A percentile compares a stretch with the other conserved stretches of the same genome.
Evolutionary conservation across 2,797 vertebrate species (phyloP).

Genomic region (Schizothorax lantsangensis): DNA sequence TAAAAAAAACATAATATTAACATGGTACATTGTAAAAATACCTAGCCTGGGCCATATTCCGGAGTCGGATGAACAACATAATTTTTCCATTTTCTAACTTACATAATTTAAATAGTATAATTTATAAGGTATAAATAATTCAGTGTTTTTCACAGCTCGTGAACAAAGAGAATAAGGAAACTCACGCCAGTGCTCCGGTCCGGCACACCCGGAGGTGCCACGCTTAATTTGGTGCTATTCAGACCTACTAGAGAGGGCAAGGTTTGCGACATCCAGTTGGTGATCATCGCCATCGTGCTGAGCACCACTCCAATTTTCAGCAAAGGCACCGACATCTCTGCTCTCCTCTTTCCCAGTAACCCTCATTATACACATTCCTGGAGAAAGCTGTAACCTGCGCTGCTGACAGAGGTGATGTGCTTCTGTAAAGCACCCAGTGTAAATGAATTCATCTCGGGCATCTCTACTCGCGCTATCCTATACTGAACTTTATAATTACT

Average conservation of each 20-base stretch:
- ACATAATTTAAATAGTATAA: neutral
- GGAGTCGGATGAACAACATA: neutral
- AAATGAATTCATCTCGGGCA: constrained; percentile 59
- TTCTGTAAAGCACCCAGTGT: constrained; percentile 61
- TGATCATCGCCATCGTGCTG: constrained; percentile 87
- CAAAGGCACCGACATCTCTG: constrained; percentile 85
- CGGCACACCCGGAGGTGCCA: constrained; percentile 81
- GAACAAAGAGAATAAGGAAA: constrained; percentile 56
- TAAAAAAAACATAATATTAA: neutral
- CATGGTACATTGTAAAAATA: neutral
- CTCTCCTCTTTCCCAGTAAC: constrained; percentile 59
- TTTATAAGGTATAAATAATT: neutral
- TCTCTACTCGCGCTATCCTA: constrained; percentile 37
- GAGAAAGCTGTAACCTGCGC: constrained; percentile 57
- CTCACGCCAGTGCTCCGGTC: constrained; percentile 88
- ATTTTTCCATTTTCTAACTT: neutral
- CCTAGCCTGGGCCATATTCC: neutral
- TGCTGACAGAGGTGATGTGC: constrained; percentile 57
- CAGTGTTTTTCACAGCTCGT: neutral
- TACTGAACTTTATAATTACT: neutral
- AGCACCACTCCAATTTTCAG: constrained; percentile 85
- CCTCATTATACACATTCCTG: constrained; percentile 75
- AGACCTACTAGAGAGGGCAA: constrained; percentile 83
- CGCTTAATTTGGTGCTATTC: constrained; percentile 84
- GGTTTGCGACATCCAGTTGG: constrained; percentile 87